These are phyloP conservation scores for Linyphia triangularis DNA, from an alignment of 2,888 invertebrate genomes.

Conservation along the genomic window DNA sequence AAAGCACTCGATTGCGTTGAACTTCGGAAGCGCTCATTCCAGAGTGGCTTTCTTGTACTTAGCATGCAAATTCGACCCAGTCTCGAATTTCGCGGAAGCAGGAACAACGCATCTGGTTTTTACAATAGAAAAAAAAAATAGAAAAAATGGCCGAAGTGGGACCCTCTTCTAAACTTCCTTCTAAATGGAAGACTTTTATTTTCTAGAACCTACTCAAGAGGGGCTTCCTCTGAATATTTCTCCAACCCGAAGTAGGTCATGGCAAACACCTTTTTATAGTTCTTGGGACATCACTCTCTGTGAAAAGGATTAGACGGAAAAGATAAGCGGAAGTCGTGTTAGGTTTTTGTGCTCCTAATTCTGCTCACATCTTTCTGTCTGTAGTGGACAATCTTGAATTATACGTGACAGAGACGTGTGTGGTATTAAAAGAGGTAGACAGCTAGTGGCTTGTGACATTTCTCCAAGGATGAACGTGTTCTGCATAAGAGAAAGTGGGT, in stretches of 20 bases:
- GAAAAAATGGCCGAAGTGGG: neutral
- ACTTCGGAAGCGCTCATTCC: too few species aligned
- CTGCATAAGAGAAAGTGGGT: neutral
- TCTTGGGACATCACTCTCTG: neutral
- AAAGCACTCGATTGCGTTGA: too few species aligned
- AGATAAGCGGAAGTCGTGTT: neutral
- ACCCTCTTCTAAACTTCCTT: conserved; percentile 12
- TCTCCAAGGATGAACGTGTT: conserved; percentile 3
- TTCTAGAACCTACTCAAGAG: neutral
- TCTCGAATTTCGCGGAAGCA: neutral
- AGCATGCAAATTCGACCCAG: neutral
- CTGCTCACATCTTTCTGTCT: neutral
- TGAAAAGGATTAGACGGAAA: conserved; percentile 8
- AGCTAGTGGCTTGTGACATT: too few species aligned
- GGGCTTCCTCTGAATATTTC: conserved; percentile 1
- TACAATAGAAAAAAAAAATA: neutral
- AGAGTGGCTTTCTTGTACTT: too few species aligned
- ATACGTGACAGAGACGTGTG: too few species aligned
- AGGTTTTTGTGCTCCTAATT: neutral
- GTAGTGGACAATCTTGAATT: too few species aligned
- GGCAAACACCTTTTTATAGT: conserved; percentile 31
- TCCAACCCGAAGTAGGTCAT: conserved; percentile 14
- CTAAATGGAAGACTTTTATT: neutral
- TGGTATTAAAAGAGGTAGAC: too few species aligned
- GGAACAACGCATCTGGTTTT: neutral